Conservation (phyloP, 2,113 vertebrate genomes). For the Catharus fuscescens region DNA sequence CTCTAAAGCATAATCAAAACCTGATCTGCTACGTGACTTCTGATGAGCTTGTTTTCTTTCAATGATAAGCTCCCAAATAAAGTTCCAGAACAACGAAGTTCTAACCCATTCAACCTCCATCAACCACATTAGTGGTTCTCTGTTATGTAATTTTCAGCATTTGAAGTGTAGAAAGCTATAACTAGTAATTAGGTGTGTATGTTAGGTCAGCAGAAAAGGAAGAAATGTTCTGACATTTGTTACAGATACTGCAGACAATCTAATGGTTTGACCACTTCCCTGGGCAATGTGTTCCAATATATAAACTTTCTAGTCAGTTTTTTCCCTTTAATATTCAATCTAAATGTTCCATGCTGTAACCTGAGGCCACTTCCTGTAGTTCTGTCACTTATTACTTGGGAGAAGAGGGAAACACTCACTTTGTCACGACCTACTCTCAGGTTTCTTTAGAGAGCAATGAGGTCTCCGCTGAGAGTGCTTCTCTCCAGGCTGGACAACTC, state of each 20-base stretch:
- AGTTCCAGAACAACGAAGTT: background rate
- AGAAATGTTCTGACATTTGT: background rate
- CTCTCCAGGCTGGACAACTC: background rate
- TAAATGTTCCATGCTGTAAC: background rate
- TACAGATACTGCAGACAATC: background rate
- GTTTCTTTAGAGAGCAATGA: background rate
- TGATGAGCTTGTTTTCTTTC: constrained; percentile 40
- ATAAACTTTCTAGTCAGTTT: background rate
- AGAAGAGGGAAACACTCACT: background rate
- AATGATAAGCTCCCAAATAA: background rate
- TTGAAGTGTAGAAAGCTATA: background rate
- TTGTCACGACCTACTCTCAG: background rate
- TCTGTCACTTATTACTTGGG: background rate
- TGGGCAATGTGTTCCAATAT: background rate
- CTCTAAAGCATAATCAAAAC: constrained; percentile 57
- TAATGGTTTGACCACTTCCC: background rate
- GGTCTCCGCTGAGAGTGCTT: background rate
- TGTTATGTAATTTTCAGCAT: constrained; percentile 1
- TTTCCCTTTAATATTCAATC: background rate
- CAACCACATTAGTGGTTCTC: background rate
- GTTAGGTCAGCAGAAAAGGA: background rate
- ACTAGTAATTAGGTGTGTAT: background rate
- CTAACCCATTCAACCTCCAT: background rate
- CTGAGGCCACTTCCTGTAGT: background rate
- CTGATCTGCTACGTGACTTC: constrained; percentile 28